Base-by-base conservation (phyloP, 2,888 invertebrate species). In the Thysanoteuthis rhombus region DNA sequence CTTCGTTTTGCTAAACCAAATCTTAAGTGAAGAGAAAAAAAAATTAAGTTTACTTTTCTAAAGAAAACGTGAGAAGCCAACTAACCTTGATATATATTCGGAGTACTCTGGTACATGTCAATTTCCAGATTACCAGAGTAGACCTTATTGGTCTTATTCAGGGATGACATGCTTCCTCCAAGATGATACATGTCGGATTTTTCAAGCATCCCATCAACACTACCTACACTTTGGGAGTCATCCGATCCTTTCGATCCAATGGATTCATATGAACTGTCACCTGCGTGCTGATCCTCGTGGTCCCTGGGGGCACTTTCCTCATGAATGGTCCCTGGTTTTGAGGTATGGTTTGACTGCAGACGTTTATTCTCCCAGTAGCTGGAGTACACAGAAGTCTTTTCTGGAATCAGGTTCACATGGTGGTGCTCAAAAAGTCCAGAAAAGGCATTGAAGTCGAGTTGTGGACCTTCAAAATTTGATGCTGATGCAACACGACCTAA, bases 361-460 rank as follows among this genome's bases (percentile, higher is more conserved):
- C 94, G 93, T 92, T 95, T 95, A 42, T 94, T 93, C 19, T 96
- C 95, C 94, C 95, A 94, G 22, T 95, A 95, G 92, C 93, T 93
- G 40, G 94, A 94, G 22, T 95, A 95, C 39, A 95, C 95, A 93
- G 95, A 94, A 39, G 94, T 95, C 38, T 95, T 94, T 89, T 96
- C 95, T 19, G 95, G 94, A 19, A 96, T 95, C n/a, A 95, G 94
- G 93, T 95, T 95, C 91, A 95, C 95, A 16, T 95, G 94, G 93
- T 96, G 95, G 92, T 95, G 95, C 93, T 95, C 95, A n/a, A 96
- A 95, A 8, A 97, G 94, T 36, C 96, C 96, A n/a, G 96, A 94
- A 94, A 96, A 97, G 25, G 97, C 96, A 93, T 95, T 96, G 93
- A 96, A 94, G 94, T 97, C 97, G 32, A 97, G 94, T n/a, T 96